Base-by-base conservation (phyloP, 1,140 invertebrate species). In the Calephelis nemesis region DNA sequence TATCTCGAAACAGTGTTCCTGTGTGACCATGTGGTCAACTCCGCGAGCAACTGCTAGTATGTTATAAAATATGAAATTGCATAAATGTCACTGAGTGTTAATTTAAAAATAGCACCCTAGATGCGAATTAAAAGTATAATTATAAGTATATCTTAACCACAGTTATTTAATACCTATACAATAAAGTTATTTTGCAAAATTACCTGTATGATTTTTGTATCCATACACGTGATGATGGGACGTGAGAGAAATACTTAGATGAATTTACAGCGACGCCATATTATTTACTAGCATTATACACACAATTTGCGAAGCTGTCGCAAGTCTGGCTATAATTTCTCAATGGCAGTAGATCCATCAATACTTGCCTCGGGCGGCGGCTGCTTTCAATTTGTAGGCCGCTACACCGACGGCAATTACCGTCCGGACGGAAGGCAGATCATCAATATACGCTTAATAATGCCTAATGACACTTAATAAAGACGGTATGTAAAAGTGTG, bases 301-400 rank as follows among this genome's bases (percentile, higher is more conserved):
- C 85, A 90, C 85, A 89, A 88, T 90, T 90, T 90, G 88, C 88
- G 85, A 85, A 87, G 87, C 85, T 90, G 88, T 90, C 86, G 84
- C 88, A 86, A 88, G 81, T 81, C 80, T 82, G 73, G 81, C 84
- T 89, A 88, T 90, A 90, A 90, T 90, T 90, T 90, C 77, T 74
- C 83, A 82, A 89, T 89, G 88, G 88, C 87, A 86, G 85, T 76
- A 86, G 81, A 90, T 90, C 88, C 88, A 89, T 90, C 88, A 90
- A 90, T 90, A 85, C 79, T 7, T 76, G 87, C 88, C 88, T 79
- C 69, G 75, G 88, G 88, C 84, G 68, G 68, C 87, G 84, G 87
- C 79, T 82, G 79, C 86, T 88, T 90, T 90, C 88, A 90, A 90
- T 90, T 90, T 90, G 88, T 89, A 85, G 85, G 78, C 87, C 85